Conservation (phyloP, 2,113 vertebrate genomes). For the Microtus richardsoni region DNA sequence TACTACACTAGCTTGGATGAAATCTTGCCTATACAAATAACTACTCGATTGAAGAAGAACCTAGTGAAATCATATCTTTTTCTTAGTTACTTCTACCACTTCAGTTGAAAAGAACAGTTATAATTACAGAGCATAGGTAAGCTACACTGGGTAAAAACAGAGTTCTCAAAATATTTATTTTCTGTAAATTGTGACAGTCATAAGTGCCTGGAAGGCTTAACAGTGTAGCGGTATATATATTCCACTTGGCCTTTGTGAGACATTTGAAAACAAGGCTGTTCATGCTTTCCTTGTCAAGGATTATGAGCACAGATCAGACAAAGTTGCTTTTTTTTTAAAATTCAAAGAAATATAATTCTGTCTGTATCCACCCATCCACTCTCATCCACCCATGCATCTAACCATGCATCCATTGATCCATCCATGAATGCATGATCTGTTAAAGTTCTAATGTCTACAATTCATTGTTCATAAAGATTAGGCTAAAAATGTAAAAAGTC, state of each 20-base stretch:
- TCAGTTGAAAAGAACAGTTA: not conserved
- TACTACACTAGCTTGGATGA: not conserved
- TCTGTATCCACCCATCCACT: not conserved
- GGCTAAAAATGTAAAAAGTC: not conserved
- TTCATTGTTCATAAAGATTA: constrained; percentile 9
- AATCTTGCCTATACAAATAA: not conserved
- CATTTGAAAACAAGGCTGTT: not conserved
- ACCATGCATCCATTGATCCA: not conserved
- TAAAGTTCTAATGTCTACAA: constrained; percentile 19
- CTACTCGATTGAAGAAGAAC: not conserved
- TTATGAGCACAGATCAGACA: not conserved
- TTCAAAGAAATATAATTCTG: constrained; percentile 9
- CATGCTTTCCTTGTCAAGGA: not conserved
- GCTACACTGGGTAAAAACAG: not conserved
- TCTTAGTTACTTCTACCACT: not conserved
- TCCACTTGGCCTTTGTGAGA: constrained; percentile 27
- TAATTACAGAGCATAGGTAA: not conserved
- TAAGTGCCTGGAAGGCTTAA: not conserved
- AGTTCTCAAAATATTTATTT: not conserved
- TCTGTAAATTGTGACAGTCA: constrained; percentile 1
- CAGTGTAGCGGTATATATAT: not conserved
- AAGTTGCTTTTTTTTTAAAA: not conserved
- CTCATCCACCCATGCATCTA: not conserved
- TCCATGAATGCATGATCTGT: not conserved
- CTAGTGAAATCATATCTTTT: not conserved